These are phyloP conservation scores for Enteromius treurensis DNA, from an alignment of 2,797 vertebrate species.

Conservation along the genomic window DNA sequence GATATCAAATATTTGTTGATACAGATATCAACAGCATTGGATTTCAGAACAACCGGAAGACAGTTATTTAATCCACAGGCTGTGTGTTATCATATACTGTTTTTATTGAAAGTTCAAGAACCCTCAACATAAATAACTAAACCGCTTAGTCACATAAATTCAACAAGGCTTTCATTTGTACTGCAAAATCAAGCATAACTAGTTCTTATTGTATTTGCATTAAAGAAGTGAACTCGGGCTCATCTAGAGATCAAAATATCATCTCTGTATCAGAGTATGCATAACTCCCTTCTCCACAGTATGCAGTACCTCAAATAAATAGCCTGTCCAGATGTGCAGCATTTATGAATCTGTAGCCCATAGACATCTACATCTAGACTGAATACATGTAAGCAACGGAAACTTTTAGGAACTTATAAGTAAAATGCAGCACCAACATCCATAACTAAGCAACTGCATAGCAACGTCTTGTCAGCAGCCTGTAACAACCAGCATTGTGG, in stretches of 20 bases:
- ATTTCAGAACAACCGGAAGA: conserved; percentile 13
- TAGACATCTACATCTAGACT: neutral
- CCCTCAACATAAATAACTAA: neutral
- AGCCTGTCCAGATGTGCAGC: neutral
- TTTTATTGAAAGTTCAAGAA: neutral
- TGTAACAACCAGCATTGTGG: neutral
- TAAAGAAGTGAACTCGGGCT: neutral
- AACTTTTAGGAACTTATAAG: neutral
- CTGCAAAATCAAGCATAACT: too few relatives aligned
- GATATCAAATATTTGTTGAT: neutral
- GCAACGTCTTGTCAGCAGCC: neutral
- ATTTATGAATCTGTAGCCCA: neutral
- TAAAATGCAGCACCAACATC: neutral
- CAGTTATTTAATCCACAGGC: neutral
- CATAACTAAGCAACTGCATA: neutral
- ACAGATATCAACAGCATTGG: neutral
- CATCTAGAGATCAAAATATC: neutral
- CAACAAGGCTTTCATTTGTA: neutral
- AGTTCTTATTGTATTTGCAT: neutral
- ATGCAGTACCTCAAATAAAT: neutral
- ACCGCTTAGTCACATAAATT: neutral
- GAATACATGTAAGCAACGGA: neutral
- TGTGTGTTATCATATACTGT: neutral
- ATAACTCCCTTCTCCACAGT: neutral
- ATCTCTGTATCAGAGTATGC: neutral